Evolutionary conservation across 2,113 vertebrate species (phyloP).

Genomic region (Myanophis thanlyinensis): DNA sequence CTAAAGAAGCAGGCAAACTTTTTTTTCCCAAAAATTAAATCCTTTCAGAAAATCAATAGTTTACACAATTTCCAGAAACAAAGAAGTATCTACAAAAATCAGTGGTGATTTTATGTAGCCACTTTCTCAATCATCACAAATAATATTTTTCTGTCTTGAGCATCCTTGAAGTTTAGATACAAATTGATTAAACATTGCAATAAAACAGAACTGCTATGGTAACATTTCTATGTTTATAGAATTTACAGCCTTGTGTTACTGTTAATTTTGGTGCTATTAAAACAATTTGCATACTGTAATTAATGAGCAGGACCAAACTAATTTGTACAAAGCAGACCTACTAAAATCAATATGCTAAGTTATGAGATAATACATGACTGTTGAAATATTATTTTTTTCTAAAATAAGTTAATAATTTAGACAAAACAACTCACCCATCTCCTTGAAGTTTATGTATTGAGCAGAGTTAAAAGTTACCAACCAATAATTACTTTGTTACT

Average conservation of each 20-base stretch:
- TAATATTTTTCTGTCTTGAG: not conserved
- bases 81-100: not conserved
- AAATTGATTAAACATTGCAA: not conserved
- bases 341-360: not conserved
- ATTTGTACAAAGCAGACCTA: not conserved
- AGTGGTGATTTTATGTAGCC: not conserved
- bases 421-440: not conserved
- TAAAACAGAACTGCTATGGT: not conserved
- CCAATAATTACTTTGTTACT: conserved; percentile 21
- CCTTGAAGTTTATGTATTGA: not conserved
- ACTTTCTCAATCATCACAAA: not conserved
- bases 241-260: not conserved
- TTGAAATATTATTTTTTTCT: not conserved
- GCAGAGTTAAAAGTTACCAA: conserved; percentile 6
- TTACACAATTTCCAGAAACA: not conserved
- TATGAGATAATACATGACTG: not conserved
- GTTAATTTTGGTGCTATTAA: not conserved
- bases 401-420: not conserved
- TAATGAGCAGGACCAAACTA: not conserved
- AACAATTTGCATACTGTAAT: not conserved
- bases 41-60: not conserved
- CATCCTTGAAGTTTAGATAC: not conserved
- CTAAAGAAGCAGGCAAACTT: not conserved
- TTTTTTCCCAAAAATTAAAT: not conserved
- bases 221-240: not conserved